Conservation (phyloP, 2,797 vertebrate genomes). For the Cossypha polioptera region DNA sequence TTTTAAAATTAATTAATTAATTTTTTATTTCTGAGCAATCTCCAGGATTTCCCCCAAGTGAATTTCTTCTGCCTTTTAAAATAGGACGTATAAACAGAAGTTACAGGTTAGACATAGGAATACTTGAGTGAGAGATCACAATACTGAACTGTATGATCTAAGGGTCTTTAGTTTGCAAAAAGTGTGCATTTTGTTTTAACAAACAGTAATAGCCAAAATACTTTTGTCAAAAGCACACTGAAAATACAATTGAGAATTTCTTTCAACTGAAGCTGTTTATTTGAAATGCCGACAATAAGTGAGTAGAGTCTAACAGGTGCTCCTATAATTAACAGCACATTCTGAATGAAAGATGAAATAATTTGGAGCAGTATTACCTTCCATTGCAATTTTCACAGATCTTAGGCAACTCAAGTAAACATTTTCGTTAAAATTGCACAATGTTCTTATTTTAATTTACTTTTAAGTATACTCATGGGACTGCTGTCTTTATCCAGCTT, state of each 20-base stretch:
- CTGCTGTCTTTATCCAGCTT: not conserved
- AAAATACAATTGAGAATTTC: not conserved
- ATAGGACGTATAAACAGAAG: not conserved
- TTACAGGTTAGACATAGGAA: not conserved
- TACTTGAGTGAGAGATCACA: not conserved
- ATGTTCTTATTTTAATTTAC: conserved; percentile 16
- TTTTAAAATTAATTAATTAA: not conserved
- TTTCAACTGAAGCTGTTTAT: not conserved
- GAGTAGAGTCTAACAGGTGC: not conserved
- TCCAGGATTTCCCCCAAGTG: not conserved
- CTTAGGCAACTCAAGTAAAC: not conserved
- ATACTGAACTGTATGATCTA: not conserved
- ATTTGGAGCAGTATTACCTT: not conserved
- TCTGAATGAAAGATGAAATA: not conserved
- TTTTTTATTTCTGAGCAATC: not conserved
- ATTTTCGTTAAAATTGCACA: not conserved
- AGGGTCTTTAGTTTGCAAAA: not conserved
- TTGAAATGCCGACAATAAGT: not conserved
- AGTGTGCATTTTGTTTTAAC: not conserved
- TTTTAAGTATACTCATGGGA: not conserved
- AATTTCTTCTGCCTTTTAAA: not conserved
- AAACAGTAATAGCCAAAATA: not conserved
- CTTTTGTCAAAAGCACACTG: not conserved
- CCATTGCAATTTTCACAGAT: not conserved
- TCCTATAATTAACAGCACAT: conserved; percentile 1